Evolutionary conservation across 2,888 invertebrate genomes (phyloP), one percentile per base, ranked within the genome.

Genomic region (Andricus quercusramuli): DNA sequence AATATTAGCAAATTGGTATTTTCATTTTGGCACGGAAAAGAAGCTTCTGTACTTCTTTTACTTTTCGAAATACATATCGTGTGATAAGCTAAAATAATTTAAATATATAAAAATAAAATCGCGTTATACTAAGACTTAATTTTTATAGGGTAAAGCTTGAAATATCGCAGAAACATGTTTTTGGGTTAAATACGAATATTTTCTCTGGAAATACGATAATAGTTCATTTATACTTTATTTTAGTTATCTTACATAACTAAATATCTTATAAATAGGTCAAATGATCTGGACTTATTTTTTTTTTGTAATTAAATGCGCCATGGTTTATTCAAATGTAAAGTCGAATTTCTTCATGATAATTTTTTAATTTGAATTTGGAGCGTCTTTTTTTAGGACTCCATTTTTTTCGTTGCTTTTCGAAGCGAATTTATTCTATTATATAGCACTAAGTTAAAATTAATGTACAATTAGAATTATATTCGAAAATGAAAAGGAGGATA

Each of bases 91-190:
- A 67, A 22, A 67, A 15, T 67, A 41, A 37, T 66, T 66, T 32
- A 11, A 44, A 67, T n/a, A 67, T 67, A 32, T 41, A 67, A 44
- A 67, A 44, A 67, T 67, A 41, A 67, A 67, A 67, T 67, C 5
- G 22, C 15, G 4, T 20, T 37, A 67, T 11, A 67, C 5, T 37
- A 67, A 41, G 13, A 32, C n/a, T 32, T 66, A 37, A 37, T 66
- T 65, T 32, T 25, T 29, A 37, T 20, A 66, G 11, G 37, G n/a
- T 66, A 37, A 66, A 37, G 37, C 37, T 65, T 65, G 8, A 29
- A 32, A 65, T 65, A 65, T 65, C 65, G 32, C 65, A 65, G 65
- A 65, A 65, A 65, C 8, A 9, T 56, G 8, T 32, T 64, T 22
- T 64, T 64, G 22, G 64, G 3, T 64, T 64, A 22, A 29, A 32